Base-by-base conservation (phyloP, 2,888 invertebrate species). In the Cinara cedri region DNA sequence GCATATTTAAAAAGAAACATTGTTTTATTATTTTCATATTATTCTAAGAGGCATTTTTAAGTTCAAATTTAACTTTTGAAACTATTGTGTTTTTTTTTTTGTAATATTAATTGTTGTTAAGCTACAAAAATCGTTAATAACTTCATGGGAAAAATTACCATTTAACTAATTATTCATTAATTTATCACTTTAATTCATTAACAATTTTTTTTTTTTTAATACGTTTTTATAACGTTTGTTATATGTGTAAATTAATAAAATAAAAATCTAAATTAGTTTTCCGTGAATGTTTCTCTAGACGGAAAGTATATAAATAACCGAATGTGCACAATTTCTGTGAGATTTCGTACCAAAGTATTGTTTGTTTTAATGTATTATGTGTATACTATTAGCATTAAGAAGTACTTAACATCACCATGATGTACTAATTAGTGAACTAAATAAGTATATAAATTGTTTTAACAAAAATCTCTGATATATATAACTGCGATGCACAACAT, bases 321-420 rank as follows among this genome's bases (percentile, higher is more conserved):
- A 76, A 57, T 57, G 57, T 76, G 78, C 78, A 78, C 78, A 78
- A 70, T 70, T 70, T 78, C 68, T 3, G 51, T 78, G 78, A 70
- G 60, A 70, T 70, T 49, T 51, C 42, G 34, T 78, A 78, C 78
- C 78, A 78, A 78, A 78, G 78, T 78, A 78, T 78, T 78, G 60
- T 78, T 78, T 34, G 34, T 34, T 60, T 75, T 70, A 70, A 78
- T 51, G 57, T 78, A 78, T 51, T 70, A 78, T 62, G 57, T 78
- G 78, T 78, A 78, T 78, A 78, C 78, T 78, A 78, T 78, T 78
- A 78, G 68, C 16, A 51, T 78, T 78, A 78, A 78, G 70, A 68
- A 78, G 51, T 78, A 70, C 68, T 78, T 34, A n/a, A 78, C 57
- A 62, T 70, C 34, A 78, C 78, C 78, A 78, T 70, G 21, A 62